These are phyloP conservation scores for Sclerurus mexicanus DNA, from an alignment of 2,113 vertebrate species.

Conservation along the genomic window DNA sequence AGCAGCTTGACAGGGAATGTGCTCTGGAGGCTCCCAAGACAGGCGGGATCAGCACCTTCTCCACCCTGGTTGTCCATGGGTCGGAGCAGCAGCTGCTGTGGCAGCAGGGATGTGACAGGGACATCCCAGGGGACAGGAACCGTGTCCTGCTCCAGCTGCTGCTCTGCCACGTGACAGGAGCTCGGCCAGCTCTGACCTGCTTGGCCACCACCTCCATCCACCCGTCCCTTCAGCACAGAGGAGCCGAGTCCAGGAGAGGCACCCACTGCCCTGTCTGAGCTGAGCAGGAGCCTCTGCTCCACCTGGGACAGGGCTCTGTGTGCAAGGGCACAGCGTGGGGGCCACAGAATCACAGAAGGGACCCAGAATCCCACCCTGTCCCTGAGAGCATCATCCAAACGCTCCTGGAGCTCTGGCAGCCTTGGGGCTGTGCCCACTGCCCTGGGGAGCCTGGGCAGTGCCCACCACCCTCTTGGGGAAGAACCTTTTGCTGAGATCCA, in stretches of 20 bases:
- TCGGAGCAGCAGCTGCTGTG: not conserved
- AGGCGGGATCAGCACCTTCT: not conserved
- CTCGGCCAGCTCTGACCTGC: not conserved
- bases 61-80: fast-evolving
- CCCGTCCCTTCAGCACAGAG: not conserved
- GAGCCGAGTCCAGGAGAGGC: not conserved
- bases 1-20: not conserved
- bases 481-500: not conserved
- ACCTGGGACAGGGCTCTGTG: fast-evolving
- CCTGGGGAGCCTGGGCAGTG: not conserved
- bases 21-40: not conserved
- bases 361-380: not conserved
- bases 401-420: not conserved
- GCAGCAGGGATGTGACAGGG: not conserved
- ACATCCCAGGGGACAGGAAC: not conserved
- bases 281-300: not conserved
- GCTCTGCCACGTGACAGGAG: not conserved
- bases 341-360: not conserved
- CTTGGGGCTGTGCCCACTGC: not conserved
- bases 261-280: not conserved
- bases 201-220: not conserved
- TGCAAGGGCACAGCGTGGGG: not conserved
- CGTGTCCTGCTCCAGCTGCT: not conserved
- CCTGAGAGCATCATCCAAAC: not conserved
- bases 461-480: not conserved